phyloP scores from a whole-genome alignment of 1,140 invertebrate genomes.

The Drosophila rhopaloa region DNA sequence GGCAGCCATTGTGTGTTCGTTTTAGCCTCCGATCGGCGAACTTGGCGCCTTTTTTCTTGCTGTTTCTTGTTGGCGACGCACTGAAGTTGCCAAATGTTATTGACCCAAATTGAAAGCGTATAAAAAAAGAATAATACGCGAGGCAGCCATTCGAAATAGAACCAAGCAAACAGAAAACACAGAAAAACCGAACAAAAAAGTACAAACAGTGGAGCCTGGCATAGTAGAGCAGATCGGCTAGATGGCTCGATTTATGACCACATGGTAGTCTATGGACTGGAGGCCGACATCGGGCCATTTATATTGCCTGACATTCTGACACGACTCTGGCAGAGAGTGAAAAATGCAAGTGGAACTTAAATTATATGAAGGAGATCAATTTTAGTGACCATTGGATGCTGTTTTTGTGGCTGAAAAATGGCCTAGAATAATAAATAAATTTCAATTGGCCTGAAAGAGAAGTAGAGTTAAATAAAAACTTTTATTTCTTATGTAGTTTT shows the following conservation, averaged over 20 bases:
- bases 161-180: conserved; percentile 46
- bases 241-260: conserved; percentile 47
- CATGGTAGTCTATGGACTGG: conserved; percentile 31
- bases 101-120: conserved; percentile 69
- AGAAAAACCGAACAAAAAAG: conserved; percentile 24
- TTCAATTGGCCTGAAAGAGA: conserved; percentile 11
- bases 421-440: conserved; percentile 4
- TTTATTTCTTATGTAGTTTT: neutral
- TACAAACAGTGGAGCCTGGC: conserved; percentile 25
- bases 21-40: conserved; percentile 60
- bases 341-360: conserved; percentile 36
- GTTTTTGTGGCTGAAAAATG: conserved; percentile 25
- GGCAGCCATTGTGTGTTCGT: conserved; percentile 48
- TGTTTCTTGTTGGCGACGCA: conserved; percentile 54
- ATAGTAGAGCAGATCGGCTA: conserved; percentile 7
- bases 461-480: neutral
- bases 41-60: conserved; percentile 63
- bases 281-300: conserved; percentile 26
- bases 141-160: conserved; percentile 60
- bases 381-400: conserved; percentile 14
- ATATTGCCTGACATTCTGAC: conserved; percentile 50
- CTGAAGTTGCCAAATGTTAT: conserved; percentile 79
- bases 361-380: conserved; percentile 29
- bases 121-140: conserved; percentile 40
- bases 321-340: conserved; percentile 35